Evolutionary conservation across 1,140 invertebrate genomes (phyloP), one percentile per base, ranked within the genome.

Genomic region (Callitettix versicolor): DNA sequence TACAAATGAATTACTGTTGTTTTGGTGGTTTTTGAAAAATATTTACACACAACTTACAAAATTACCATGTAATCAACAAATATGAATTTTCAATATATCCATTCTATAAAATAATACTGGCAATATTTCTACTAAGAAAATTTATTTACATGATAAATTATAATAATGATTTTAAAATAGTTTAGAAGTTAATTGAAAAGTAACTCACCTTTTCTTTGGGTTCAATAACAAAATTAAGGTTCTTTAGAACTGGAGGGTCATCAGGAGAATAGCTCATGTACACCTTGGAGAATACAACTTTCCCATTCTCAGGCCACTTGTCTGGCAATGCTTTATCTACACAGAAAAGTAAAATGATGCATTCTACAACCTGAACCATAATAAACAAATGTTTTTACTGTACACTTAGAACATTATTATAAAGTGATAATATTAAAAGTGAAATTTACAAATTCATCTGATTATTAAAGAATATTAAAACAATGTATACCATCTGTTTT

Each of bases 231-330:
- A 74, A 72, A 43, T 62, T 71, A 18, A 77, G 49, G 40, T 67
- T 69, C 62, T 86, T 88, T 1, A 91, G 68, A 1, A 89, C 83
- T 0, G 79, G 75, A 2, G 78, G 71, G 50, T 80, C 76, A 15
- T 76, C 68, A 1, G 69, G 66, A 42, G 77, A 76, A 61, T 92
- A 91, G 55, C 71, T 76, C 58, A 90, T 68, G 43, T 62, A 77
- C 18, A 89, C 76, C 49, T 84, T 70, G 38, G 78, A 70, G 53
- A 88, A 80, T 49, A 70, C 68, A 15, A 88, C 74, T 46, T 52
- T 56, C 6, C 76, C 76, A 21, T 65, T 34, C 56, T 62, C 2
- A 30, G 71, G 73, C 72, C 74, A 71, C 33, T 54, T 42, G 56
- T 62, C 57, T 54, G 47, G 71, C 60, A 54, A 69, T 62, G 30